Evolutionary conservation across 2,888 invertebrate species (phyloP).

Genomic region (Napeogenes inachia): DNA sequence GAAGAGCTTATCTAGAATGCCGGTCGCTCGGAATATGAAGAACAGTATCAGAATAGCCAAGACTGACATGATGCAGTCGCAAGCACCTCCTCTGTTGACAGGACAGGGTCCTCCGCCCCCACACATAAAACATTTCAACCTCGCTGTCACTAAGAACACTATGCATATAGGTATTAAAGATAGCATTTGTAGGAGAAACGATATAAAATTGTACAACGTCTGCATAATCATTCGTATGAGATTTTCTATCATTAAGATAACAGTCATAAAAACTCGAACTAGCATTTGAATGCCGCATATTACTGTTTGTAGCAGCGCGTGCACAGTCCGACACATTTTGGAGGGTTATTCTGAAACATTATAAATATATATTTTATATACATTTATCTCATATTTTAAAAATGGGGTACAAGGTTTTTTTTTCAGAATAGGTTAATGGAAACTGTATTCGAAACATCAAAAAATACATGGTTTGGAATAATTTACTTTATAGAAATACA

Average conservation of each 20-base stretch:
- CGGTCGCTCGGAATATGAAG: conserved; percentile 57
- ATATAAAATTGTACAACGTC: conserved; percentile 62
- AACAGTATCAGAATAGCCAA: conserved; percentile 52
- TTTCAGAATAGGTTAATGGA: too few relatives aligned
- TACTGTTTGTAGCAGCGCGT: conserved; percentile 47
- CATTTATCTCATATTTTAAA: too few relatives aligned
- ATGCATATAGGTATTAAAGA: conserved; percentile 62
- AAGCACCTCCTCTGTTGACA: conserved; percentile 52
- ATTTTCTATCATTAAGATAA: conserved; percentile 64
- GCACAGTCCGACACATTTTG: conserved; percentile 62
- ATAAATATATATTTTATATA: too few relatives aligned
- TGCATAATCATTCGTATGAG: conserved; percentile 59
- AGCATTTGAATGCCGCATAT: conserved; percentile 64
- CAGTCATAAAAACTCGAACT: conserved; percentile 61
- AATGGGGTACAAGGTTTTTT: too few relatives aligned
- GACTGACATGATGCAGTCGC: conserved; percentile 59
- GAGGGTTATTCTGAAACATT: conserved; percentile 35
- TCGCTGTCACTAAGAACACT: conserved; percentile 55
- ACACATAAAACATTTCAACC: conserved; percentile 59
- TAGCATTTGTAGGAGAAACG: conserved; percentile 57
- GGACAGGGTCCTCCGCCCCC: conserved; percentile 60
- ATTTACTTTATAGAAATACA: too few relatives aligned
- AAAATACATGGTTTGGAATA: too few relatives aligned
- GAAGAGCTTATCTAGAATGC: conserved; percentile 58
- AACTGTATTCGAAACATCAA: too few relatives aligned